Evolutionary conservation across 2,888 invertebrate species (phyloP).

Genomic region (Leptinotarsa rubiginosa): DNA sequence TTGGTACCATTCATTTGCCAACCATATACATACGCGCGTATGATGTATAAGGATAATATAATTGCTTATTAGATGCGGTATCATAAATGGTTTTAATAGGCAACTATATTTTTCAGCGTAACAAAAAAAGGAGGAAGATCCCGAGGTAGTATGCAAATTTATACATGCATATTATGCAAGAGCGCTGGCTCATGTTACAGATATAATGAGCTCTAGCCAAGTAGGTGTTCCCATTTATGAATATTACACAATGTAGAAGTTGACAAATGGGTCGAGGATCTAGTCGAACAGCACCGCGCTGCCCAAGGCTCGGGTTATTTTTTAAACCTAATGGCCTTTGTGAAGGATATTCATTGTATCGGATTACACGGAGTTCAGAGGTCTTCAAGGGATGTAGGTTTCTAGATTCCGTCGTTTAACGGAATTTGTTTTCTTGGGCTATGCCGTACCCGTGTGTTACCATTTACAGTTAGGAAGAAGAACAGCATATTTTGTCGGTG

Average conservation of each 20-base stretch:
- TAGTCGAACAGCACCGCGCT: background rate
- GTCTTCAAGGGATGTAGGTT: slow-evolving; percentile 55
- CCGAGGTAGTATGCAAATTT: slow-evolving; percentile 41
- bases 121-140: slow-evolving; percentile 1
- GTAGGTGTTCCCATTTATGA: slow-evolving; percentile 52
- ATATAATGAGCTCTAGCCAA: slow-evolving; percentile 50
- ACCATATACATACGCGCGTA: background rate
- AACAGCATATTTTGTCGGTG: slow-evolving; percentile 16
- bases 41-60: slow-evolving; percentile 15
- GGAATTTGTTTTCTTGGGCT: slow-evolving; percentile 45
- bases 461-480: slow-evolving; percentile 44
- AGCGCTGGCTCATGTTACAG: slow-evolving; percentile 40
- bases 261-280: slow-evolving; percentile 44
- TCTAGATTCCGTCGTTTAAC: slow-evolving; percentile 54
- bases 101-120: background rate
- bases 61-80: slow-evolving; percentile 17
- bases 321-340: slow-evolving; percentile 18
- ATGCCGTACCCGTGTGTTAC: slow-evolving; percentile 47
- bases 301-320: slow-evolving; percentile 16
- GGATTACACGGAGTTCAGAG: slow-evolving; percentile 49
- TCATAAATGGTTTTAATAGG: slow-evolving; percentile 17
- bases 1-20: slow-evolving; percentile 10
- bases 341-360: slow-evolving; percentile 31
- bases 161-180: slow-evolving; percentile 45
- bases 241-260: slow-evolving; percentile 45